These are phyloP conservation scores for Melozone crissalis DNA, from an alignment of 2,113 vertebrate species.

Conservation along the genomic window DNA sequence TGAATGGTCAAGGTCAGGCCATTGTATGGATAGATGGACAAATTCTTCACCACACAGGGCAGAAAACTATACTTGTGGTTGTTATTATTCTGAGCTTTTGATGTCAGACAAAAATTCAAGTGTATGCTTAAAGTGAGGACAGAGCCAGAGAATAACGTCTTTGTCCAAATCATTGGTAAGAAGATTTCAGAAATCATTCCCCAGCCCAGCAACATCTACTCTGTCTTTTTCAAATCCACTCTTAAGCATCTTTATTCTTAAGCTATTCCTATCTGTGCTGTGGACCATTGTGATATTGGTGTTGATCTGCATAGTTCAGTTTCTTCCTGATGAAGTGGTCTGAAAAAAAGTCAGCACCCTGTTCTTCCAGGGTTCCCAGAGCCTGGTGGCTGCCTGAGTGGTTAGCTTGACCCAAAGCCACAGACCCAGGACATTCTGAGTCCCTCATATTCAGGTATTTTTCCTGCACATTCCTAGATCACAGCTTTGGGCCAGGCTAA, in stretches of 20 bases:
- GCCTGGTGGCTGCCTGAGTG: background rate
- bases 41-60: background rate
- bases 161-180: background rate
- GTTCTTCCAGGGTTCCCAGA: background rate
- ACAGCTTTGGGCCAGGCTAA: background rate
- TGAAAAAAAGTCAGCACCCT: background rate
- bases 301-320: background rate
- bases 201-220: background rate
- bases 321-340: background rate
- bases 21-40: background rate
- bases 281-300: background rate
- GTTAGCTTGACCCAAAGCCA: background rate
- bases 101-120: background rate
- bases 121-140: background rate
- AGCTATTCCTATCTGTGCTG: background rate
- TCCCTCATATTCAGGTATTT: background rate
- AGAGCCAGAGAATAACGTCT: background rate
- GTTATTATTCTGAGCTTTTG: background rate
- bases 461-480: background rate
- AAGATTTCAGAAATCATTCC: background rate
- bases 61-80: background rate
- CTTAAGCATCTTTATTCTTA: background rate
- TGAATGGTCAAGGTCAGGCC: background rate
- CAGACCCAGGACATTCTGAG: rapidly evolving
- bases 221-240: background rate